Evolutionary conservation across 2,888 invertebrate genomes (phyloP), one percentile per base, ranked within the genome.

Genomic region (Seira musarum): DNA sequence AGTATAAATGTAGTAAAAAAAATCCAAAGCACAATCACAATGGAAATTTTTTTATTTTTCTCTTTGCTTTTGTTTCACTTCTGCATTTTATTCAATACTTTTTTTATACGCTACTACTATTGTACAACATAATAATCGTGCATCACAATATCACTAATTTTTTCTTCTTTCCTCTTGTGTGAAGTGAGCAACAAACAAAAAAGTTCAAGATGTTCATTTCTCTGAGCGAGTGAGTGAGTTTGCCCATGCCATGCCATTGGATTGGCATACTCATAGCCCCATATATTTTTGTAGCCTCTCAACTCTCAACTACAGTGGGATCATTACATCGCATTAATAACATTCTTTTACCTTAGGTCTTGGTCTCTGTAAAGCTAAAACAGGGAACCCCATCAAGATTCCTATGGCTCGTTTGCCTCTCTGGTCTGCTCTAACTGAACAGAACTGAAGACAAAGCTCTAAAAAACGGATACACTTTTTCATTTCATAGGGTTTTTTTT

Each of bases 131-230:
- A 30, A 30, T 30, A 30, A 30, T 30, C 49, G 15, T 49, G 17
- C 49, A 49, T 49, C 49, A 49, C 49, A 49, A 49, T 49, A 49
- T 49, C 49, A 49, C 49, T 30, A 30, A 30, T 30, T 30, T 30
- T 30, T 30, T 30, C 3, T 30, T 5, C 8, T 30, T 30, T 8
- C 8, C 30, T 30, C 8, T 2, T 30, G 30, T 30, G 30, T 8
- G 15, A 49, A 49, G 49, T 49, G 49, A 49, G 24, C 61, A 64
- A 49, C 30, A 66, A 35, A 66, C 66, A 66, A 66, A 66, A 25
- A 66, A 35, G 21, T 13, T 30, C 35, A 66, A 68, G 22, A 19
- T 68, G 40, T 40, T 35, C 49, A n/a, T 49, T 49, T 49, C 49
- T 49, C 49, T 49, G 3, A 5, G 3, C 8, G 3, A 5, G 3